phyloP scores from a whole-genome alignment of 2,113 vertebrate species.

The Eudyptes chrysolophus region DNA sequence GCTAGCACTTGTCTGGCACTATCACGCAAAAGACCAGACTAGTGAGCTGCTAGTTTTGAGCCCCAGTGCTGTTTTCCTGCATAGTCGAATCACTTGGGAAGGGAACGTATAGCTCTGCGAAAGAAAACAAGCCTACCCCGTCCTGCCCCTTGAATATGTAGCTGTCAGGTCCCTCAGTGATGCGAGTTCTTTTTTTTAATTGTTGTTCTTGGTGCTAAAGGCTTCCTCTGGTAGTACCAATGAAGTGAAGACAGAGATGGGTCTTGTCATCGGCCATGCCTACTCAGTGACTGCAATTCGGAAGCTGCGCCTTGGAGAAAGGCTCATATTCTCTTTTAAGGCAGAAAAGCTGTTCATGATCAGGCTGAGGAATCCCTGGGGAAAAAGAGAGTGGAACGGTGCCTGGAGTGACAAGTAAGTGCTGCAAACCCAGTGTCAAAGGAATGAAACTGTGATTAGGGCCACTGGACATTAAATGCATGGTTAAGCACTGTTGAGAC shows the following conservation, averaged over 20 bases:
- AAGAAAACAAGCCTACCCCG: neutral
- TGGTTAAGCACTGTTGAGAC: neutral
- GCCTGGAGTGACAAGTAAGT: slow-evolving; percentile 92
- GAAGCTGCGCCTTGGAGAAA: slow-evolving; percentile 82
- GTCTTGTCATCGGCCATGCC: slow-evolving; percentile 87
- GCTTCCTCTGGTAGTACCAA: slow-evolving; percentile 60
- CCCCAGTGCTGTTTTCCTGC: neutral
- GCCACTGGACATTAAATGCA: neutral
- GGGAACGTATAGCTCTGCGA: neutral
- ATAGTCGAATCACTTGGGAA: neutral
- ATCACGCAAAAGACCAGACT: neutral
- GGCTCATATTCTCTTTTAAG: slow-evolving; percentile 77
- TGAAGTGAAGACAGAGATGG: slow-evolving; percentile 76
- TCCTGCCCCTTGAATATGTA: neutral
- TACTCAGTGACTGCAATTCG: slow-evolving; percentile 89
- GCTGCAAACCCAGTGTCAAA: neutral
- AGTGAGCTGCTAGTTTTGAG: neutral
- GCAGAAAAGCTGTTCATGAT: slow-evolving; percentile 88
- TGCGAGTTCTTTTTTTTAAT: neutral
- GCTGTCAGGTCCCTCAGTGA: neutral
- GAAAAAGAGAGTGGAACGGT: slow-evolving; percentile 89
- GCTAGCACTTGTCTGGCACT: neutral
- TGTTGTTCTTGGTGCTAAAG: slow-evolving; percentile 41
- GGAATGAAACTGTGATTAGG: neutral
- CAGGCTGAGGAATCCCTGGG: slow-evolving; percentile 94